These are phyloP conservation scores for Triplophysa siluroides DNA, from an alignment of 2,113 vertebrate genomes.

Conservation along the genomic window DNA sequence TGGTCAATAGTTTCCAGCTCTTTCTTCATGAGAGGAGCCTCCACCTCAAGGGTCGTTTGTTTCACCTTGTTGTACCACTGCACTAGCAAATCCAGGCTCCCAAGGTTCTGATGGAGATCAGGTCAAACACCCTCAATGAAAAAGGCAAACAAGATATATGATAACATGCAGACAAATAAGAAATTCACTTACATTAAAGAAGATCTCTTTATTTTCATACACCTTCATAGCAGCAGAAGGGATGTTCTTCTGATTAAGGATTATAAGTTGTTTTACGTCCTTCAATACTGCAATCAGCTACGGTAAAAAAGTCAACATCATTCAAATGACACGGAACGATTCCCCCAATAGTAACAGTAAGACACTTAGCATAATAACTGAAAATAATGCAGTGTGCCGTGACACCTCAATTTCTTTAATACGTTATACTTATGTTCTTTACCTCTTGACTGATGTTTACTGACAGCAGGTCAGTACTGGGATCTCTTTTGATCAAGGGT, in stretches of 20 bases:
- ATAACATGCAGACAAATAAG: not conserved
- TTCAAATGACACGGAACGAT: not conserved
- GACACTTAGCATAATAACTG: not conserved
- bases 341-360: not conserved
- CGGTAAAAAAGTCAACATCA: conserved; percentile 44
- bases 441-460: conserved; percentile 84
- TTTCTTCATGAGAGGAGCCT: conserved; percentile 72
- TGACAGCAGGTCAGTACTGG: conserved; percentile 70
- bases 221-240: conserved; percentile 74
- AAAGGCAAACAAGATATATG: not conserved
- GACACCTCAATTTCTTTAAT: not conserved
- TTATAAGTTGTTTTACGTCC: conserved; percentile 81
- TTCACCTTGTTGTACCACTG: conserved; percentile 79
- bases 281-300: conserved; percentile 77
- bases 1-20: conserved; percentile 70
- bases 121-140: not conserved
- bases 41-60: conserved; percentile 74
- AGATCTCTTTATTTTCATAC: conserved; percentile 73
- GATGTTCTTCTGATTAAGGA: conserved; percentile 70
- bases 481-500: conserved; percentile 70
- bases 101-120: conserved; percentile 65
- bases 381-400: not conserved
- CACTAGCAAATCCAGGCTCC: conserved; percentile 74
- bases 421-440: conserved; percentile 26
- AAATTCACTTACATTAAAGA: conserved; percentile 74